Conservation (phyloP, 1,140 invertebrate genomes). For the Helicorthomorpha holstii region DNA sequence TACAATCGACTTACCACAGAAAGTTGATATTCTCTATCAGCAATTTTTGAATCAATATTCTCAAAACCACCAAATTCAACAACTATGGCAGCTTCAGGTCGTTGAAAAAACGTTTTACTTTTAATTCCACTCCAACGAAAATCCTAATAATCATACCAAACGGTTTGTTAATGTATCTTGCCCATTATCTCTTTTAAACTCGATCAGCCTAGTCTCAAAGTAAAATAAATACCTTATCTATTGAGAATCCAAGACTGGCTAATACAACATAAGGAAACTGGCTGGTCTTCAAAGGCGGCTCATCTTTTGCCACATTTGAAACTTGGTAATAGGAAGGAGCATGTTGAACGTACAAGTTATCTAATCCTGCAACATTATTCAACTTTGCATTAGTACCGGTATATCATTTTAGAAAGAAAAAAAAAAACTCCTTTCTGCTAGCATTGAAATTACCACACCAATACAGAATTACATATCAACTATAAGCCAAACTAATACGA, state of each 20-base stretch:
- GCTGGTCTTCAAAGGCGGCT: neutral
- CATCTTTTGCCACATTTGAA: neutral
- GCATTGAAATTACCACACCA: too few relatives aligned
- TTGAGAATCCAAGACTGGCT: neutral
- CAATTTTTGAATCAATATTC: constrained; percentile 18
- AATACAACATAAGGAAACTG: neutral
- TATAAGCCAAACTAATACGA: too few relatives aligned
- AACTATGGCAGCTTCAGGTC: constrained; percentile 55
- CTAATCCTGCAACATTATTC: too few relatives aligned
- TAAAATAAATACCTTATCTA: neutral
- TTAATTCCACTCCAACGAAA: neutral
- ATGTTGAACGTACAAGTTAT: neutral
- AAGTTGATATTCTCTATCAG: too few relatives aligned
- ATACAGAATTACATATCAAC: too few relatives aligned
- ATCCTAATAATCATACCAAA: neutral
- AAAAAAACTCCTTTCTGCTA: too few relatives aligned
- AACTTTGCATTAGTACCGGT: too few relatives aligned
- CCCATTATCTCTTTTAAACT: neutral
- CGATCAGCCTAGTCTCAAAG: too few relatives aligned
- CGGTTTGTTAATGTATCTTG: neutral
- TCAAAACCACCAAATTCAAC: constrained; percentile 50
- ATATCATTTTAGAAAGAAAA: too few relatives aligned
- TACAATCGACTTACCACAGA: too few relatives aligned
- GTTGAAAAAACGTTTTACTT: constrained; percentile 39
- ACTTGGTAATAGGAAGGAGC: neutral